These are phyloP conservation scores for Euzetes globulus DNA, from an alignment of 2,888 invertebrate species.

Conservation along the genomic window DNA sequence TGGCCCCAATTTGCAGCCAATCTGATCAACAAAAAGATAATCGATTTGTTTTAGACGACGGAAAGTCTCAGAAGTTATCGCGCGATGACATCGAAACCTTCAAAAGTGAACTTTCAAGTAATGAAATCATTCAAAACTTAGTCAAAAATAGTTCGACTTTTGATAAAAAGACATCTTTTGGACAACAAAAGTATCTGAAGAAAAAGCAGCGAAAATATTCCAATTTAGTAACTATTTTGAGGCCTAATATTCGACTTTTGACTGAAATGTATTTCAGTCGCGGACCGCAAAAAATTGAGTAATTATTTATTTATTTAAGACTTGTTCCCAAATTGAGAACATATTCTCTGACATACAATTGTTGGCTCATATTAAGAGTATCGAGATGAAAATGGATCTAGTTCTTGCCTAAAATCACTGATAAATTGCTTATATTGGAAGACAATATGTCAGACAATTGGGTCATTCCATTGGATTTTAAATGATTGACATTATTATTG, in stretches of 20 bases:
- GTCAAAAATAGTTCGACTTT: slow-evolving; percentile 88
- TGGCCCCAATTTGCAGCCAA: not conserved
- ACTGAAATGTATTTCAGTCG: slow-evolving; percentile 74
- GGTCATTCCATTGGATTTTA: slow-evolving; percentile 20
- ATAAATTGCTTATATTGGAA: no score
- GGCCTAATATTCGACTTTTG: slow-evolving; percentile 71
- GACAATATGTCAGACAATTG: no score
- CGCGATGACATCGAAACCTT: slow-evolving; percentile 73
- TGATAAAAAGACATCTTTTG: slow-evolving; percentile 74
- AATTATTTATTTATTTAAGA: slow-evolving; percentile 31
- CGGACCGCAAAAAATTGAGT: slow-evolving; percentile 56
- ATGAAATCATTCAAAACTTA: slow-evolving; percentile 72
- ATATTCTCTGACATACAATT: no score
- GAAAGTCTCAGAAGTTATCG: slow-evolving; percentile 70
- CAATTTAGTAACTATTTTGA: slow-evolving; percentile 67
- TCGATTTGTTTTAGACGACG: slow-evolving; percentile 68
- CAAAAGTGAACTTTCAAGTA: slow-evolving; percentile 63
- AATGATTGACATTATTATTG: not conserved
- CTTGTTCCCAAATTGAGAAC: no score
- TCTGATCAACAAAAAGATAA: slow-evolving; percentile 57
- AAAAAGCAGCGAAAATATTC: slow-evolving; percentile 93
- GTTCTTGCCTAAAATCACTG: no score
- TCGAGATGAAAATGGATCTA: no score
- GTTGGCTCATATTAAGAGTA: no score
- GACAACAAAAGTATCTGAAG: slow-evolving; percentile 78